These are phyloP conservation scores for Clistopyga incitator DNA, from an alignment of 2,888 invertebrate species.

Conservation along the genomic window DNA sequence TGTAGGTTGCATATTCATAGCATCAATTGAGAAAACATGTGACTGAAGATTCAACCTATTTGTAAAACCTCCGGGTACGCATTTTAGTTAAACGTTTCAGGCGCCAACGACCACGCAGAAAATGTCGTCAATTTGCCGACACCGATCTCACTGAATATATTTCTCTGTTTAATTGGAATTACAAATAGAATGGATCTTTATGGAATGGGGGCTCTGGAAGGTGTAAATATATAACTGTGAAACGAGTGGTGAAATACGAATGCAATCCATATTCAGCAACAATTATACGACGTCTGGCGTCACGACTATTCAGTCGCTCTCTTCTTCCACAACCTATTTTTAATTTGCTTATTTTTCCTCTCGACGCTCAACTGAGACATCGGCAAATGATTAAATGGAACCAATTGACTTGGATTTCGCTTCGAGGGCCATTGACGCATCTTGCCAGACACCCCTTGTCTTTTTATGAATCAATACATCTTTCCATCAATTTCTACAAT, in stretches of 20 bases:
- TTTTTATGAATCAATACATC: background rate
- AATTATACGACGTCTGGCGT: slow-evolving; percentile 61
- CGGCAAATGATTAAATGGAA: background rate
- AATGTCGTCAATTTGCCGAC: slow-evolving; percentile 46
- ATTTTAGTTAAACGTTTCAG: background rate
- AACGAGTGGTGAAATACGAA: slow-evolving; percentile 47
- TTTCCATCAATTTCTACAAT: background rate
- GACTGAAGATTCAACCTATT: background rate
- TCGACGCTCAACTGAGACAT: background rate
- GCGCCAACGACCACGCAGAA: background rate
- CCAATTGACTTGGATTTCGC: slow-evolving; percentile 20
- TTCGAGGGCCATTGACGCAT: background rate
- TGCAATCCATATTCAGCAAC: slow-evolving; percentile 55
- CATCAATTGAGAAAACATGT: background rate
- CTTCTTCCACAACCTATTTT: slow-evolving; percentile 20
- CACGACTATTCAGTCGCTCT: slow-evolving; percentile 30
- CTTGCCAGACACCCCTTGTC: background rate
- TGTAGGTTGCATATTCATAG: background rate
- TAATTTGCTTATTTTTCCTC: slow-evolving; percentile 1
- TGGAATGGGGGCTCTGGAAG: slow-evolving; percentile 35
- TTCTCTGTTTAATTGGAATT: slow-evolving; percentile 61
- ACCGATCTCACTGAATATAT: slow-evolving; percentile 23
- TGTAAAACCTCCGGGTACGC: background rate
- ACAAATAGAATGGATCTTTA: slow-evolving; percentile 60
- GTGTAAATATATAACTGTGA: slow-evolving; percentile 59